Conservation (phyloP, 2,888 invertebrate species). For the Agonopterix arenella region DNA sequence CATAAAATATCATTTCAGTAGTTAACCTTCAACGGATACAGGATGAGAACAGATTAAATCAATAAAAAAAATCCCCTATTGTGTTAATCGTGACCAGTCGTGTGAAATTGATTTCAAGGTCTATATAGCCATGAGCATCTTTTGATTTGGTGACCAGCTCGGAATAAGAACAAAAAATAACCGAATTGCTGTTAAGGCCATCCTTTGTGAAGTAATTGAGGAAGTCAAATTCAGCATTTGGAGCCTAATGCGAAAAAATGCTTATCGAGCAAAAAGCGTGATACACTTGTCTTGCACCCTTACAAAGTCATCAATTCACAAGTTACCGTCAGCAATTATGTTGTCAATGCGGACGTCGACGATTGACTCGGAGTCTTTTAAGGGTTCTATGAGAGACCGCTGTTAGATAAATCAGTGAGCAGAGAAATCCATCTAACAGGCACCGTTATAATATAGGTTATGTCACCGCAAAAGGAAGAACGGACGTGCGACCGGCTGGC, state of each 20-base stretch:
- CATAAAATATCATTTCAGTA: too few relatives aligned
- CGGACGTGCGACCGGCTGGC: conserved; percentile 31
- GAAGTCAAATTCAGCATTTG: conserved; percentile 5
- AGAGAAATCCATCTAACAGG: conserved; percentile 36
- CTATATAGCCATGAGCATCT: conserved; percentile 12
- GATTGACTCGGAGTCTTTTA: conserved; percentile 8
- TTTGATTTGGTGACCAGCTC: conserved; percentile 7
- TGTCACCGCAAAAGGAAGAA: conserved; percentile 54
- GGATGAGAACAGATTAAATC: too few relatives aligned
- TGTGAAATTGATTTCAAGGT: conserved; percentile 39
- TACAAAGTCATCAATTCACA: conserved; percentile 6
- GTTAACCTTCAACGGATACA: too few relatives aligned
- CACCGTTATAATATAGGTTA: conserved; percentile 59
- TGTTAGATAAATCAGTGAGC: conserved; percentile 25
- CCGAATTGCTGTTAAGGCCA: conserved; percentile 13
- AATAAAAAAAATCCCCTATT: too few relatives aligned
- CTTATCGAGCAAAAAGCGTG: conserved; percentile 1
- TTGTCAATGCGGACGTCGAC: conserved; percentile 16
- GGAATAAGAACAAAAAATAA: conserved; percentile 10
- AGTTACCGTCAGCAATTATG: conserved; percentile 16
- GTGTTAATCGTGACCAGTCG: conserved; percentile 11
- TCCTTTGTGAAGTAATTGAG: conserved; percentile 11
- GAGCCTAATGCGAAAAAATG: background rate
- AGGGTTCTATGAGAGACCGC: conserved; percentile 18
- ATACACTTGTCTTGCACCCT: conserved; percentile 1